These are phyloP conservation scores for Scrobipalpa atriplicella DNA, from an alignment of 2,888 invertebrate species.

Conservation along the genomic window DNA sequence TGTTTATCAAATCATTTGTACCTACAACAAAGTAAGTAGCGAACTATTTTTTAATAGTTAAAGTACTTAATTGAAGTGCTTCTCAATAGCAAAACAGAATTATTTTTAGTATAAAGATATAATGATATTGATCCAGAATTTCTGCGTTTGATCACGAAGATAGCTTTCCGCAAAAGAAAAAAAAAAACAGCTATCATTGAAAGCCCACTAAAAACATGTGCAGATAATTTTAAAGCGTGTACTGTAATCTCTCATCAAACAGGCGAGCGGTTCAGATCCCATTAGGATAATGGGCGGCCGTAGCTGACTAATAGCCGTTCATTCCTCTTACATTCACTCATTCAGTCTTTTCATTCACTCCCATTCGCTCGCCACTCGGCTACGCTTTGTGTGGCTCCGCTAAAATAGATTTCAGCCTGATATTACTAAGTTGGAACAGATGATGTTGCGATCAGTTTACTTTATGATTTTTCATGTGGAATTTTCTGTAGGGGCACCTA, in stretches of 20 bases:
- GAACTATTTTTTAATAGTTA: too few species aligned
- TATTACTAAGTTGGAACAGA: slow-evolving; percentile 23
- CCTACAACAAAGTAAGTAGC: too few species aligned
- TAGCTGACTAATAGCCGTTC: slow-evolving; percentile 69
- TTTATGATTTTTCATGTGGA: not conserved
- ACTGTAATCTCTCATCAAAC: slow-evolving; percentile 55
- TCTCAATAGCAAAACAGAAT: too few species aligned
- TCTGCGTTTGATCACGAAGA: not conserved
- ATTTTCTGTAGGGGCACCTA: not conserved
- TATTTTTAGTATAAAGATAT: not conserved
- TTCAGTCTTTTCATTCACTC: slow-evolving; percentile 25
- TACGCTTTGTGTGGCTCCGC: slow-evolving; percentile 32
- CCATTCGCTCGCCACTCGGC: slow-evolving; percentile 25
- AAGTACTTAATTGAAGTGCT: too few species aligned
- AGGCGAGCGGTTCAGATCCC: slow-evolving; percentile 63
- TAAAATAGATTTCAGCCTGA: slow-evolving; percentile 41
- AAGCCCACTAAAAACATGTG: slow-evolving; percentile 19
- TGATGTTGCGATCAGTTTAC: slow-evolving; percentile 12
- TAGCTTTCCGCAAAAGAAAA: not conserved
- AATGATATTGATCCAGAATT: not conserved
- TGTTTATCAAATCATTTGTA: too few species aligned
- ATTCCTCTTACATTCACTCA: slow-evolving; percentile 50
- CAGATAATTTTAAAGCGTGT: slow-evolving; percentile 34
- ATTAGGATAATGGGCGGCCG: slow-evolving; percentile 60
- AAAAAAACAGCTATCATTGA: not conserved